These are phyloP conservation scores for Tenodera sinensis DNA, from an alignment of 2,888 invertebrate genomes.

Conservation along the genomic window DNA sequence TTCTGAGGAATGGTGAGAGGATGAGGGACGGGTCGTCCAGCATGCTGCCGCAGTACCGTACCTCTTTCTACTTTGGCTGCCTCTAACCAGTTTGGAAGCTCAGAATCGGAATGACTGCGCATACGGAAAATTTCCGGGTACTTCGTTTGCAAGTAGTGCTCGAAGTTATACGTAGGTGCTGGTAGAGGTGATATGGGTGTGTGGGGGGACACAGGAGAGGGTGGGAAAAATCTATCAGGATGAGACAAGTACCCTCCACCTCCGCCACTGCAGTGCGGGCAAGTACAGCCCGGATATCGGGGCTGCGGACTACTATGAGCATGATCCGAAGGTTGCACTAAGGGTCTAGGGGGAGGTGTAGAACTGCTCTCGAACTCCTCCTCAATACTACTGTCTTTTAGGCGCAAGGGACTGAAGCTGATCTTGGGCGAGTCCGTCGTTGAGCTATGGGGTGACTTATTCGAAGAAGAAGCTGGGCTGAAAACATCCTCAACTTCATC, in stretches of 20 bases:
- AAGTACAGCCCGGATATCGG: constrained; percentile 42
- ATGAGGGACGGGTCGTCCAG: constrained; percentile 32
- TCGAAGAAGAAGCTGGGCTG: constrained; percentile 55
- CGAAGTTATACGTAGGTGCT: constrained; percentile 57
- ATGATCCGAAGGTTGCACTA: constrained; percentile 38
- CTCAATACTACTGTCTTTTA: constrained; percentile 48
- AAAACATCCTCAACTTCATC: constrained; percentile 59
- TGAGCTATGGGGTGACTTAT: constrained; percentile 52
- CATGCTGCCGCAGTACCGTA: constrained; percentile 39
- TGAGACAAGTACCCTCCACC: constrained; percentile 42
- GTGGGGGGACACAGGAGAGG: constrained; percentile 55
- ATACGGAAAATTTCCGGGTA: constrained; percentile 59
- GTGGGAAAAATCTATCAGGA: constrained; percentile 49
- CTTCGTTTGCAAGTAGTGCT: constrained; percentile 60
- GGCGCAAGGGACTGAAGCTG: constrained; percentile 54
- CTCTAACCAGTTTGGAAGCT: constrained; percentile 55
- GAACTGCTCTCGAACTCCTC: constrained; percentile 37
- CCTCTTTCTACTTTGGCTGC: constrained; percentile 45
- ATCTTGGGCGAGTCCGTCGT: constrained; percentile 53
- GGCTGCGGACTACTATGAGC: constrained; percentile 33
- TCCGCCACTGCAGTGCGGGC: constrained; percentile 37
- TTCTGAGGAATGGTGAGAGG: constrained; percentile 40
- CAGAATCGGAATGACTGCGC: constrained; percentile 64
- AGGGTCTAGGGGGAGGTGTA: constrained; percentile 38
- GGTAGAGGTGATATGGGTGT: constrained; percentile 50